Conservation (phyloP, 2,113 vertebrate genomes). For the Halichoeres trimaculatus region DNA sequence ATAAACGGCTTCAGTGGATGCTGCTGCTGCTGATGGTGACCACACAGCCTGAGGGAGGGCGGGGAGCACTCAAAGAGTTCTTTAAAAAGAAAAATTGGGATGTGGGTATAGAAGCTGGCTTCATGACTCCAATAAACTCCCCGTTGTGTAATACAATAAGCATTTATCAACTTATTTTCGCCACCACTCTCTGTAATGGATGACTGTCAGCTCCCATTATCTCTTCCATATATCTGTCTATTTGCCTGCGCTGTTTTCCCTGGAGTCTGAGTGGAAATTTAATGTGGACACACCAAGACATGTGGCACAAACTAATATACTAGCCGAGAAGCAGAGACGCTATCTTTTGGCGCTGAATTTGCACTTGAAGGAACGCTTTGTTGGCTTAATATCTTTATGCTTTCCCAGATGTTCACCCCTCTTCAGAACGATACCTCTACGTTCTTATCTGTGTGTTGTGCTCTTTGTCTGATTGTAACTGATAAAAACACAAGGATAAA, state of each 20-base stretch:
- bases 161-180: constrained; percentile 75
- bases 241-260: constrained; percentile 33
- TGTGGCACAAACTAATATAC: constrained; percentile 35
- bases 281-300: constrained; percentile 38
- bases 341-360: constrained; percentile 42
- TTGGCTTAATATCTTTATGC: constrained; percentile 23
- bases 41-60: constrained; percentile 39
- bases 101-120: constrained; percentile 30
- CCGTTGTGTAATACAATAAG: constrained; percentile 72
- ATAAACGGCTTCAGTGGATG: constrained; percentile 54
- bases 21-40: constrained; percentile 50
- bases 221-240: constrained; percentile 66
- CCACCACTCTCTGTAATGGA: constrained; percentile 61
- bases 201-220: constrained; percentile 66
- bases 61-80: constrained; percentile 42
- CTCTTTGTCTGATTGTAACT: constrained; percentile 19
- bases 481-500: constrained; percentile 33
- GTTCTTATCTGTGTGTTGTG: constrained; percentile 25
- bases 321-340: constrained; percentile 23
- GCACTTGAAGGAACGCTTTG: constrained; percentile 6
- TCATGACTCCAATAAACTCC: constrained; percentile 68
- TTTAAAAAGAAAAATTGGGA: constrained; percentile 47
- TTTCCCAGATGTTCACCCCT: constrained; percentile 31
- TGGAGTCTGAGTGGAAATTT: constrained; percentile 41
- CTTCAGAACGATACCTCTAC: constrained; percentile 1